These are phyloP conservation scores for Eriocheir sinensis DNA, from an alignment of 1,140 invertebrate genomes.

Conservation along the genomic window DNA sequence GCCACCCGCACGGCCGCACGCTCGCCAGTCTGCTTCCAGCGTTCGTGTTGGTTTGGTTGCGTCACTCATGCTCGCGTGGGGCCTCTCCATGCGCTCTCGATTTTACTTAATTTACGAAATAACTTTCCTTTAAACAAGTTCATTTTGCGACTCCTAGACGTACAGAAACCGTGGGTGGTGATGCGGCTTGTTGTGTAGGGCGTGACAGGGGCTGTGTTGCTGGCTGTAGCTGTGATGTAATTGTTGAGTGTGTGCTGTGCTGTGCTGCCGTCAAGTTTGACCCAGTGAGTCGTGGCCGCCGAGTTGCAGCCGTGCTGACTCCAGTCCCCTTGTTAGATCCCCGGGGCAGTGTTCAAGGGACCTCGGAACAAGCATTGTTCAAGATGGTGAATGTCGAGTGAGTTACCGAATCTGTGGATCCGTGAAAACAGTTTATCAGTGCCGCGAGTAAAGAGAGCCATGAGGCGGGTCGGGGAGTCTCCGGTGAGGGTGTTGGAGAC, in stretches of 20 bases:
- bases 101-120: background rate
- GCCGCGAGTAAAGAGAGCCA: conserved; percentile 23
- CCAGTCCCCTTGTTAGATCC: background rate
- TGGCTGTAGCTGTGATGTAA: background rate
- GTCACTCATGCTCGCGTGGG: conserved; percentile 24
- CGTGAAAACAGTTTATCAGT: conserved; percentile 52
- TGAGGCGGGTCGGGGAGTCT: conserved; percentile 70
- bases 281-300: background rate
- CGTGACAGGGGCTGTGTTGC: background rate
- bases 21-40: conserved; percentile 44
- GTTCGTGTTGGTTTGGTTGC: conserved; percentile 33
- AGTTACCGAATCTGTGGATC: conserved; percentile 69
- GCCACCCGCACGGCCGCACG: background rate
- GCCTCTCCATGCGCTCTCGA: conserved; percentile 38
- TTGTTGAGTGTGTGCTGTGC: background rate
- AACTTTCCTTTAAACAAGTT: conserved; percentile 36
- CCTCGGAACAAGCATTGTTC: conserved; percentile 24
- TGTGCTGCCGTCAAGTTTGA: background rate
- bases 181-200: background rate
- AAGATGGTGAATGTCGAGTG: conserved; percentile 68
- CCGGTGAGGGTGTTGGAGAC: conserved; percentile 71
- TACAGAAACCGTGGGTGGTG: background rate
- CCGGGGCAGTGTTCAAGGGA: background rate
- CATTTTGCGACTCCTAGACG: conserved; percentile 29
- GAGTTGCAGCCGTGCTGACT: background rate